A percentile compares a stretch with the other conserved stretches of the same genome.
These are phyloP conservation scores for Manis pentadactyla DNA, from an alignment of 2,797 vertebrate genomes.

Conservation along the genomic window DNA sequence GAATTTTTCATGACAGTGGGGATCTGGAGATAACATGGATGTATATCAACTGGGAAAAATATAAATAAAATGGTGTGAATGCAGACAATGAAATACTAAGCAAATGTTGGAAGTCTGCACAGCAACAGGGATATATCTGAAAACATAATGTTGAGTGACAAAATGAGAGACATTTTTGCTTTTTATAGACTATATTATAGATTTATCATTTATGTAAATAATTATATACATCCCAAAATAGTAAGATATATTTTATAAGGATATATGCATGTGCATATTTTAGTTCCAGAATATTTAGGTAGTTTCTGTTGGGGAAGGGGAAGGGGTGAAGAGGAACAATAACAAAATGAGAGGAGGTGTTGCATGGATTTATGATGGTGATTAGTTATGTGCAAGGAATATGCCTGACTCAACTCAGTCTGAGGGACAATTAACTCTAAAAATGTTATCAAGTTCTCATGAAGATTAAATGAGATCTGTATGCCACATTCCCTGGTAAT, in stretches of 20 bases:
- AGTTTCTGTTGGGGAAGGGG: background rate
- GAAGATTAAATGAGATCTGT: background rate
- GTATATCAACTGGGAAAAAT: background rate
- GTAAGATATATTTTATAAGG: background rate
- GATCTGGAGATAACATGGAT: background rate
- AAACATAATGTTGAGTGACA: background rate
- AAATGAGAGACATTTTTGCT: background rate
- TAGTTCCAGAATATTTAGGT: background rate
- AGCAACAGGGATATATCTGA: background rate
- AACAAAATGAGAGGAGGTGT: background rate
- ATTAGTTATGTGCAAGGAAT: background rate
- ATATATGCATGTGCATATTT: background rate
- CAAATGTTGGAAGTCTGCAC: background rate
- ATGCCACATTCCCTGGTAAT: background rate
- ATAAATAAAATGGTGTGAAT: background rate
- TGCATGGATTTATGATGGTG: background rate
- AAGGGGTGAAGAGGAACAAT: background rate
- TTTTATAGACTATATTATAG: background rate
- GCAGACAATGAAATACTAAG: background rate
- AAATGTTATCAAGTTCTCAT: background rate
- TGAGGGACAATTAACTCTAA: background rate
- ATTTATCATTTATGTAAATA: background rate
- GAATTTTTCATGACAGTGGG: background rate
- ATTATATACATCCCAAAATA: background rate
- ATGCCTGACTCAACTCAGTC: background rate